Percentiles rank a stretch among this genome's conserved stretches.
phyloP scores from a whole-genome alignment of 2,888 invertebrate species.

The Trypoxylon attenuatum region DNA sequence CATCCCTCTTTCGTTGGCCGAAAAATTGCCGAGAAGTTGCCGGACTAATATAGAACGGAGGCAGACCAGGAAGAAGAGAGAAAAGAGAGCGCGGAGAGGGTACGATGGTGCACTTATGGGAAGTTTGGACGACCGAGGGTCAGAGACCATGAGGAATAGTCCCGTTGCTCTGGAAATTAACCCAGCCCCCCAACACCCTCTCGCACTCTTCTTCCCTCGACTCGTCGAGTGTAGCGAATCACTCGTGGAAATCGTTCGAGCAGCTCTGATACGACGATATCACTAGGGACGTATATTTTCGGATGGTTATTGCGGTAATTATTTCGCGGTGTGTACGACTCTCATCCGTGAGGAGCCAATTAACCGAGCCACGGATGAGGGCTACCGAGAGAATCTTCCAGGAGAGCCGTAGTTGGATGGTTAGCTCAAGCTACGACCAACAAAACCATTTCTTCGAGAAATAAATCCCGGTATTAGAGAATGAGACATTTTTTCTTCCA shows the following conservation, averaged over 20 bases:
- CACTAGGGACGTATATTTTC: slow-evolving; percentile 8
- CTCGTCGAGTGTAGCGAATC: neutral
- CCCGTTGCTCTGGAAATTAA: slow-evolving; percentile 37
- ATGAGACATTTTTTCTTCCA: too few relatives aligned
- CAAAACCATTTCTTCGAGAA: too few relatives aligned
- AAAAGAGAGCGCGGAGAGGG: slow-evolving; percentile 9
- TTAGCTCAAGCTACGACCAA: too few relatives aligned
- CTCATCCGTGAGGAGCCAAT: slow-evolving; percentile 5
- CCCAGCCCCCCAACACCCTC: neutral
- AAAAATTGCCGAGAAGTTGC: slow-evolving; percentile 28
- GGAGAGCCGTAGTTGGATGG: too few relatives aligned
- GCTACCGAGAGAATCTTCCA: neutral
- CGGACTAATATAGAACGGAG: slow-evolving; percentile 46
- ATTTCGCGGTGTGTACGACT: slow-evolving; percentile 5
- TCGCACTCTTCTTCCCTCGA: neutral
- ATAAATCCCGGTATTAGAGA: too few relatives aligned
- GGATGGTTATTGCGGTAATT: slow-evolving; percentile 7
- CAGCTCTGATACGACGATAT: neutral
- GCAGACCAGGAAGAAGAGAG: neutral
- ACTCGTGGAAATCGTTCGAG: neutral
- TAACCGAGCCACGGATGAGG: neutral
- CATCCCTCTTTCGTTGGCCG: slow-evolving; percentile 14
- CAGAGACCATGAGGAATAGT: slow-evolving; percentile 6
- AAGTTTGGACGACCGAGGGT: slow-evolving; percentile 16
- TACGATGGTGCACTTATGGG: slow-evolving; percentile 38